phyloP scores from a whole-genome alignment of 2,113 vertebrate species.

The Petrocephalus zakoni region DNA sequence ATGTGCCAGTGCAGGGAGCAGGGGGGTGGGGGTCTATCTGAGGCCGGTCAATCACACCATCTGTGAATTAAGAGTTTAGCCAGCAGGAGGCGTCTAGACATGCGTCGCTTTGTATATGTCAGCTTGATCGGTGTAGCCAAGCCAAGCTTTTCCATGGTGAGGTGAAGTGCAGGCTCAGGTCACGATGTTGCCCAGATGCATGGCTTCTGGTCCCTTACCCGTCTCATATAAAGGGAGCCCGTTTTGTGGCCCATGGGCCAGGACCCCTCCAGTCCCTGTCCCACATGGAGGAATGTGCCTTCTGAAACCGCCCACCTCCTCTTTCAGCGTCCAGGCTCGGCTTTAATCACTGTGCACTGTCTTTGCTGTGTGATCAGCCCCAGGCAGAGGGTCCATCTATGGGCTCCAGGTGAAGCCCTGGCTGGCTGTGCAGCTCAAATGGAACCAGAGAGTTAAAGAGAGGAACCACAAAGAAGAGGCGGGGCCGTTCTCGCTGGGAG shows the following conservation, averaged over 20 bases:
- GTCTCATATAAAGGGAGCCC: not conserved
- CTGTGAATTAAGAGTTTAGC: not conserved
- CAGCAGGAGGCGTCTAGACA: not conserved
- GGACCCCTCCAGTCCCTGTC: not conserved
- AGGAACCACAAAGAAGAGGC: not conserved
- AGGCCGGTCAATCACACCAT: not conserved
- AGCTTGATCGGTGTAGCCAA: not conserved
- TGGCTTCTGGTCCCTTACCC: not conserved
- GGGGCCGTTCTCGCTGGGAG: not conserved
- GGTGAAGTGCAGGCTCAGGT: not conserved
- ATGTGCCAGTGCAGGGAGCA: not conserved
- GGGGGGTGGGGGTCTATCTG: not conserved
- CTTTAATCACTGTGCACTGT: not conserved
- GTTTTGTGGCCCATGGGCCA: not conserved
- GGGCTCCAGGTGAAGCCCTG: too few species aligned
- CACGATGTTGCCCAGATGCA: not conserved
- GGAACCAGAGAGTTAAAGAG: not conserved
- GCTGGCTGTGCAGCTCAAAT: too few species aligned
- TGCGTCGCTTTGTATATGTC: not conserved
- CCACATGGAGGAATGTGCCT: not conserved
- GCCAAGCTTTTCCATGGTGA: not conserved
- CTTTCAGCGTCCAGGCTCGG: not conserved
- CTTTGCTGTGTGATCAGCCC: not conserved
- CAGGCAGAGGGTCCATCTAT: too few species aligned
- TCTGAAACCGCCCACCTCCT: not conserved